Percentiles rank a stretch among this genome's conserved stretches.
phyloP scores from a whole-genome alignment of 2,113 vertebrate species.

The Pao palembangensis region DNA sequence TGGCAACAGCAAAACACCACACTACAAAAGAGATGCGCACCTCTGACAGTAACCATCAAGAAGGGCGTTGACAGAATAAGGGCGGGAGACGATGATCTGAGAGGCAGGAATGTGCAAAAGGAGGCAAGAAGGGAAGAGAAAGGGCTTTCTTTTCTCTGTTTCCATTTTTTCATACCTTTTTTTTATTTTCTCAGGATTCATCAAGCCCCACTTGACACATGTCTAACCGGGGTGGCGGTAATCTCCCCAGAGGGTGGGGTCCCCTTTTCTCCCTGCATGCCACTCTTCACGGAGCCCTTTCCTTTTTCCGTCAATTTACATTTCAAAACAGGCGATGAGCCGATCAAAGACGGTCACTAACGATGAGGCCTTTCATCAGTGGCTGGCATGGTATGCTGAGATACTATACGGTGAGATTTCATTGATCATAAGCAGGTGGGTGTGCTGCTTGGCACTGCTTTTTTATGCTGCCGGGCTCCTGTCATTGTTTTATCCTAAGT shows the following conservation, averaged over 20 bases:
- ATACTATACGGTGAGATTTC: conserved; percentile 60
- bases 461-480: conserved; percentile 57
- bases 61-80: conserved; percentile 81
- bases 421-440: conserved; percentile 69
- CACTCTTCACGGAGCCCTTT: conserved; percentile 59
- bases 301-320: conserved; percentile 72
- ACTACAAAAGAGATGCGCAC: conserved; percentile 76
- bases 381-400: conserved; percentile 52
- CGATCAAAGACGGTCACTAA: conserved; percentile 75
- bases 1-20: conserved; percentile 70
- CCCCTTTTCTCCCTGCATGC: conserved; percentile 58
- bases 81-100: conserved; percentile 78
- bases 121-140: conserved; percentile 64
- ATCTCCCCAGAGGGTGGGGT: conserved; percentile 74
- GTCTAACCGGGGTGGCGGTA: conserved; percentile 72
- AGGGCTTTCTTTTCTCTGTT: conserved; percentile 64
- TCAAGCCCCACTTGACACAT: conserved; percentile 78
- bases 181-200: conserved; percentile 67
- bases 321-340: conserved; percentile 76
- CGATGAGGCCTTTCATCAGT: conserved; percentile 72
- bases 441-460: conserved; percentile 51
- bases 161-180: conserved; percentile 58
- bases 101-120: conserved; percentile 68
- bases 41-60: conserved; percentile 79
- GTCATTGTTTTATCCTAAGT: conserved; percentile 67